Base-by-base conservation (phyloP, 1,140 invertebrate genomes). In the Temnothorax longispinosus region DNA sequence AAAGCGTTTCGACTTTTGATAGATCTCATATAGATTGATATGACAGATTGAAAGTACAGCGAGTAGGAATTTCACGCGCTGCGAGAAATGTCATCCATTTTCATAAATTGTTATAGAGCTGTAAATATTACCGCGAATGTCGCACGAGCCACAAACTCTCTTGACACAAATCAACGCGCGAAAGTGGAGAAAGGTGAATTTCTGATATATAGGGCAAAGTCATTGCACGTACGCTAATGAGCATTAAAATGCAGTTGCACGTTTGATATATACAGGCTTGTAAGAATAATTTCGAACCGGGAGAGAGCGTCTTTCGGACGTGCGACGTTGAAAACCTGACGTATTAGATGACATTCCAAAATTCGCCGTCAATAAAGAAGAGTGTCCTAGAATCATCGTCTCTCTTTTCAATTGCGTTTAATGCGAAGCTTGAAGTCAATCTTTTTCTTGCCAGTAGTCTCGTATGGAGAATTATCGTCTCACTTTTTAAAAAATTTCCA, bases 91-190 rank as follows among this genome's bases (percentile, higher is more conserved):
- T 75, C 8, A 47, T 82, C 1, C 27, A 1, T 27, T 27, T 0
- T 27, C 65, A 58, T 82, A 50, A 74, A 84, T 10, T 75, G 74
- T 84, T 10, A 47, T 41, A 18, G 41, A 75, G 32, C 11, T 75
- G 41, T 62, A 75, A 74, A 84, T 84, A 54, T 62, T 41, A 75
- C 27, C 6, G 10, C 21, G 10, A 38, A 74, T 74, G 32, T 64
- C 41, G 41, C 44, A 32, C 41, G 21, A 65, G 47, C 21, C 65
- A 21, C 50, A 44, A 41, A 41, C 35, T 82, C 62, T 58, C 85
- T 52, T 72, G 85, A 86, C 85, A 86, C 54, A 71, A 62, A 86
- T 86, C 65, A 74, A 88, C 67, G 38, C 56, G 87, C 67, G 87
- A 89, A 89, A 89, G 84, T 89, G 76, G 62, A 85, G 82, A 78